Evolutionary conservation across 1,140 invertebrate species (phyloP), one percentile per base, ranked within the genome.

Genomic region (Eumeta japonica): DNA sequence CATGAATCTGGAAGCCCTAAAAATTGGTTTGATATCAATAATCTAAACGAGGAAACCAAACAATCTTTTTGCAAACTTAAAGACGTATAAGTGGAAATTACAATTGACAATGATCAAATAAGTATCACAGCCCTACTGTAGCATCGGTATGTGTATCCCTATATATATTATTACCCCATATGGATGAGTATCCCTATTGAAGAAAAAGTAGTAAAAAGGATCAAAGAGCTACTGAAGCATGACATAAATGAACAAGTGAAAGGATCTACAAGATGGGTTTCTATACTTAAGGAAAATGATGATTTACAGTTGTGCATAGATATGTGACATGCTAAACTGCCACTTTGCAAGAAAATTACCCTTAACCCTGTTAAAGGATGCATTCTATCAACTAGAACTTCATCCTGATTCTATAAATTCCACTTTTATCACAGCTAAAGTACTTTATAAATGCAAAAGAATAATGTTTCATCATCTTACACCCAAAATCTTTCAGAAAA

Each of bases 401-500:
- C 17, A 35, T 14, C 34, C 28, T 17, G 14, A 28, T 10, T 13
- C 10, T 12, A 20, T 32, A 29, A 18, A 35, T 9, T 20, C 39
- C 9, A 38, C 13, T 30, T 24, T 35, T 44, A 14, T 37, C n/a
- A 37, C 36, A 34, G 7, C 13, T 13, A 35, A 24, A 16, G 41
- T 28, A 3, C 27, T 43, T 3, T 43, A 24, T 16, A 1, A 30
- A 10, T 43, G 33, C 14, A 43, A 43, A 11, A 11, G 41, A 14
- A 13, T 43, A 2, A 38, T 43, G 35, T 43, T 43, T 28, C 35
- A 35, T n/a, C n/a, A n/a, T n/a, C n/a, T n/a, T n/a, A n/a, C 43
- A 2, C 43, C 43, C 11, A 38, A 45, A 35, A 29, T 41, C 18
- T 45, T 34, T 35, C 37, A 40, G 16, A 54, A 46, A 43, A 50